Evolutionary conservation across 1,140 invertebrate species (phyloP), one percentile per base, ranked within the genome.

Genomic region (Steinernema feltiae): DNA sequence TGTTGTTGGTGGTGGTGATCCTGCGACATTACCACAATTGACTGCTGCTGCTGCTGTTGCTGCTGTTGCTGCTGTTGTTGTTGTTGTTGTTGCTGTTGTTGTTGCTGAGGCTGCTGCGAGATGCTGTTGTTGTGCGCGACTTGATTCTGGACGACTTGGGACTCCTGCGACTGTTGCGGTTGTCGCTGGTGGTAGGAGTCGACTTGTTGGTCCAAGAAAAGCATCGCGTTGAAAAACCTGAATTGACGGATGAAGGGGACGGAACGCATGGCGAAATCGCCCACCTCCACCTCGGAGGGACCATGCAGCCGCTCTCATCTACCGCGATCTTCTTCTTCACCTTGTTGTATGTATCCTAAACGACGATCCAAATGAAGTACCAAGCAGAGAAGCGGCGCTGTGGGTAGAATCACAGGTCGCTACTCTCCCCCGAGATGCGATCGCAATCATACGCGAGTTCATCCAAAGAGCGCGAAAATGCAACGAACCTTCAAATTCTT

Each of bases 161-260:
- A 46, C 7, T 46, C 7, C 41, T 46, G 41, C n/a, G 7, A n/a
- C 41, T 46, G 41, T 46, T 46, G 41, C 41, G 41, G 7, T 7
- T 46, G n/a, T 7, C 7, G 41, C 7, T 46, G 7, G 41, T 46
- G 7, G 41, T 7, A 46, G 41, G 41, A 46, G 41, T 7, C 41
- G 7, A n/a, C 24, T 27, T 17, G 12, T 3, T 63, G 53, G 70
- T 71, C 70, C 15, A 71, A 29, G 70, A 71, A 71, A 18, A 71
- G 70, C 70, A 71, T 71, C 32, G 70, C 70, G 32, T 71, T 71
- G 30, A 71, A 71, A 31, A 71, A 71, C 7, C n/a, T n/a, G n/a
- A n/a, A n/a, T n/a, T n/a, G n/a, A n/a, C n/a, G n/a, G n/a, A n/a
- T n/a, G n/a, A n/a, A n/a, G n/a, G n/a, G n/a, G n/a, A n/a, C n/a